Conservation (phyloP, 2,797 vertebrate genomes). For the Sciaenops ocellatus region DNA sequence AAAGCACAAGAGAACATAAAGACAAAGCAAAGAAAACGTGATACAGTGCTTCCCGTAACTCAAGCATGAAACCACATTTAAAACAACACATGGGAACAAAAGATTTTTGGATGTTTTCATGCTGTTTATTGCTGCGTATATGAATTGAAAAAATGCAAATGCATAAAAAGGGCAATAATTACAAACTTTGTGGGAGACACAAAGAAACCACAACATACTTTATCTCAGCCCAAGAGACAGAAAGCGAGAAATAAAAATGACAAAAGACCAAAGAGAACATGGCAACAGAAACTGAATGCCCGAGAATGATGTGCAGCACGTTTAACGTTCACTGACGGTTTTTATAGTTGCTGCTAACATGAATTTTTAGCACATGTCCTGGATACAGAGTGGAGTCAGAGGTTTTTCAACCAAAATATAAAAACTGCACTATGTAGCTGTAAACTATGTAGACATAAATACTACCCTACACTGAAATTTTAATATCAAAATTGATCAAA, state of each 20-base stretch:
- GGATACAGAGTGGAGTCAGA: not conserved
- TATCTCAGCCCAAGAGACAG: slow-evolving; percentile 27
- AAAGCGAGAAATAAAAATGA: not conserved
- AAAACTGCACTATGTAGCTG: accelerated
- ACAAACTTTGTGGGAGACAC: slow-evolving; percentile 13
- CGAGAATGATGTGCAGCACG: accelerated
- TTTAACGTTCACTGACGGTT: slow-evolving; percentile 7
- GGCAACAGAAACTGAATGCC: not conserved
- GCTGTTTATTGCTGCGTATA: not conserved
- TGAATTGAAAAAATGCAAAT: not conserved
- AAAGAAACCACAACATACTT: slow-evolving; percentile 38
- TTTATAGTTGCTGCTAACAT: slow-evolving; percentile 7
- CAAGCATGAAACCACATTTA: not conserved
- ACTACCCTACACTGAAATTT: not conserved
- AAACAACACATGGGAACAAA: slow-evolving; percentile 16
- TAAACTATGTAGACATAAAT: not conserved
- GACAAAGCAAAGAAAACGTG: slow-evolving; percentile 15
- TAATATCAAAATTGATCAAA: too few species aligned
- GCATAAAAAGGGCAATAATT: slow-evolving; percentile 4
- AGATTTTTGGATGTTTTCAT: not conserved
- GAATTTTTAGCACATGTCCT: not conserved
- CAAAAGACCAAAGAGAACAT: not conserved
- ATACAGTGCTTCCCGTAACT: not conserved
- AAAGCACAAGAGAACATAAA: slow-evolving; percentile 36
- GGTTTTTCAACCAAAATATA: not conserved